Conservation (phyloP, 1,140 invertebrate genomes). For the Fopius arisanus region DNA sequence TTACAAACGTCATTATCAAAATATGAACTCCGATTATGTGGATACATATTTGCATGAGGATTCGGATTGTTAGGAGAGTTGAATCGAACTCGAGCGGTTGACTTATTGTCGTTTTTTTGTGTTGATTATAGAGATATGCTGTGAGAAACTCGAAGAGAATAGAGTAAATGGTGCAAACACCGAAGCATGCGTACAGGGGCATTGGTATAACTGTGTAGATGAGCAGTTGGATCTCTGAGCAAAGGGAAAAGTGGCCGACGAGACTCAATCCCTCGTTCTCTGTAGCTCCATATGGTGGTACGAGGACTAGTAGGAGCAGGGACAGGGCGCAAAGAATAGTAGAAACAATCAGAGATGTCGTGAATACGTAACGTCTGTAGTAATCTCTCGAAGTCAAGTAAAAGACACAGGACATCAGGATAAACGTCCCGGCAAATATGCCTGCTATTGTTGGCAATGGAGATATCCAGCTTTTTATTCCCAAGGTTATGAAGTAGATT, state of each 20-base stretch:
- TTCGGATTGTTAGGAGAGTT: slow-evolving; percentile 74
- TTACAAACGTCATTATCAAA: slow-evolving; percentile 89
- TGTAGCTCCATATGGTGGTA: slow-evolving; percentile 56
- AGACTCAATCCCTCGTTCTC: slow-evolving; percentile 70
- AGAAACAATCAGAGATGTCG: slow-evolving; percentile 73
- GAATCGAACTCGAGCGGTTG: slow-evolving; percentile 44
- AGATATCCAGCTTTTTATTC: slow-evolving; percentile 53
- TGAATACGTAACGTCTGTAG: slow-evolving; percentile 72
- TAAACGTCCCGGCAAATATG: slow-evolving; percentile 68
- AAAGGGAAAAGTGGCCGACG: slow-evolving; percentile 84
- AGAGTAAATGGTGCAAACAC: slow-evolving; percentile 82
- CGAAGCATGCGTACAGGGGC: slow-evolving; percentile 84
- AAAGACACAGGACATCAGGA: slow-evolving; percentile 68
- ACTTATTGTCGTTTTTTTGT: background rate
- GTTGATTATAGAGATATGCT: slow-evolving; percentile 43
- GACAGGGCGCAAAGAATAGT: slow-evolving; percentile 73
- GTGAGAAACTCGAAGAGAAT: slow-evolving; percentile 79
- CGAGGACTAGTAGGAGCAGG: slow-evolving; percentile 69
- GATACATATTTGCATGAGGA: slow-evolving; percentile 86
- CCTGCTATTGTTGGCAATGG: slow-evolving; percentile 70
- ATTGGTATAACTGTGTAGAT: slow-evolving; percentile 94
- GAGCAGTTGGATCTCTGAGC: slow-evolving; percentile 86
- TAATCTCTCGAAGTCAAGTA: slow-evolving; percentile 73
- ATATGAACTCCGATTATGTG: slow-evolving; percentile 94
- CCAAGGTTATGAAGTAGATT: slow-evolving; percentile 64